Evolutionary conservation across 2,113 vertebrate genomes (phyloP).

Genomic region (Eublepharis macularius): DNA sequence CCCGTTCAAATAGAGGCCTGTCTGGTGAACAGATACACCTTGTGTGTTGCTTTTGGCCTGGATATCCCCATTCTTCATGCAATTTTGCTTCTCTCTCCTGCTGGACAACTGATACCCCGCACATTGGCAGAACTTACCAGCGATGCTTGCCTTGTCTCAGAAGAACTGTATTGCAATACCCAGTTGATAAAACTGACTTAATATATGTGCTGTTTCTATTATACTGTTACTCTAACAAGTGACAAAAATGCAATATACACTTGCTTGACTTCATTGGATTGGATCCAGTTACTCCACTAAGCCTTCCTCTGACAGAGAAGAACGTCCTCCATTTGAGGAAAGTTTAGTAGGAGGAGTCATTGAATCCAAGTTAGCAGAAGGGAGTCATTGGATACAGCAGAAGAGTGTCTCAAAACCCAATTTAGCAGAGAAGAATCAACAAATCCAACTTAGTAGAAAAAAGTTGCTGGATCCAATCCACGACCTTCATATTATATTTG

Average conservation of each 20-base stretch:
- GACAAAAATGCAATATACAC: not conserved
- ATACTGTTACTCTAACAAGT: not conserved
- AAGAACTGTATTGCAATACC: not conserved
- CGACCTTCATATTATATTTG: not conserved
- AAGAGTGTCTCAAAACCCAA: too few relatives aligned
- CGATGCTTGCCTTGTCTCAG: not conserved
- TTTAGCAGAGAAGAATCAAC: too few relatives aligned
- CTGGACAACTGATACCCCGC: not conserved
- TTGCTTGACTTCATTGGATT: not conserved
- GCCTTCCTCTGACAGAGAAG: too few relatives aligned
- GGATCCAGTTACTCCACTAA: too few relatives aligned
- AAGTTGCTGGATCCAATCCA: too few relatives aligned
- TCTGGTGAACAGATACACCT: not conserved
- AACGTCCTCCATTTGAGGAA: too few relatives aligned
- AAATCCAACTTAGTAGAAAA: too few relatives aligned
- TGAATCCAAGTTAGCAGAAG: too few relatives aligned
- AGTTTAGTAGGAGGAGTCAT: too few relatives aligned
- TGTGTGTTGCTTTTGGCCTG: not conserved
- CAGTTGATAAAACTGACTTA: not conserved
- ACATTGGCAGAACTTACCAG: not conserved
- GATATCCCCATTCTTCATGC: not conserved
- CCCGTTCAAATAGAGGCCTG: not conserved
- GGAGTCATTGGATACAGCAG: too few relatives aligned
- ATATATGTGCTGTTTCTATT: not conserved
- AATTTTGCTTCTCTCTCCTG: not conserved